Percentiles rank a stretch among this genome's conserved stretches.
Conservation (phyloP, 2,888 invertebrate genomes). For the Luperina testacea region DNA sequence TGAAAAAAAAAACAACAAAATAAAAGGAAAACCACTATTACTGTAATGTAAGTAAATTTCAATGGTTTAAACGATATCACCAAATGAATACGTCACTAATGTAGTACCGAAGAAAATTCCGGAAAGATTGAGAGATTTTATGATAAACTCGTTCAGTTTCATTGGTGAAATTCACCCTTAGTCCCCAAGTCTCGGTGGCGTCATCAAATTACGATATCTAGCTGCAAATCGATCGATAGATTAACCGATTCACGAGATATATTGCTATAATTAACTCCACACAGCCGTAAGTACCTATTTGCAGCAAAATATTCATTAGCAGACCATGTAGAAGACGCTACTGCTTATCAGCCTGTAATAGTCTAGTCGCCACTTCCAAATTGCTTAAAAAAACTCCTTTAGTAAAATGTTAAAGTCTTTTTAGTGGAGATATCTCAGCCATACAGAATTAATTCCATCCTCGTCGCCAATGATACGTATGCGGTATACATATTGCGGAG, state of each 20-base stretch:
- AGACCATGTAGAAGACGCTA: background rate
- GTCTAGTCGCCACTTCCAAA: too few relatives aligned
- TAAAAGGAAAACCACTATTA: too few relatives aligned
- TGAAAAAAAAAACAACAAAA: too few relatives aligned
- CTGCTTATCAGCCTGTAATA: constrained; percentile 13
- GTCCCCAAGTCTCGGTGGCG: background rate
- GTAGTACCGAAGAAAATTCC: background rate
- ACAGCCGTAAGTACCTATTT: background rate
- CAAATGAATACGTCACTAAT: background rate
- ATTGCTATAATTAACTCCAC: constrained; percentile 19
- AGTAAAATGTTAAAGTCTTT: background rate
- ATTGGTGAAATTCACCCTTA: background rate
- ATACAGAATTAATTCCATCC: background rate
- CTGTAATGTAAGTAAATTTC: too few relatives aligned
- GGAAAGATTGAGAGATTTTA: too few relatives aligned
- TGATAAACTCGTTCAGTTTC: background rate
- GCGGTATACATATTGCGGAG: background rate
- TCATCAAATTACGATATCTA: constrained; percentile 8
- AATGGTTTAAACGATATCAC: too few relatives aligned
- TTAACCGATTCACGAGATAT: constrained; percentile 2
- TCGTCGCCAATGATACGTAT: background rate
- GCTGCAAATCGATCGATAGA: constrained; percentile 15
- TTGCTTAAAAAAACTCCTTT: background rate
- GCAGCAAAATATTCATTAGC: constrained; percentile 3
- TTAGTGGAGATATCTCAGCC: background rate